Evolutionary conservation across 2,888 invertebrate species (phyloP).

Genomic region (Panzeria rudis): DNA sequence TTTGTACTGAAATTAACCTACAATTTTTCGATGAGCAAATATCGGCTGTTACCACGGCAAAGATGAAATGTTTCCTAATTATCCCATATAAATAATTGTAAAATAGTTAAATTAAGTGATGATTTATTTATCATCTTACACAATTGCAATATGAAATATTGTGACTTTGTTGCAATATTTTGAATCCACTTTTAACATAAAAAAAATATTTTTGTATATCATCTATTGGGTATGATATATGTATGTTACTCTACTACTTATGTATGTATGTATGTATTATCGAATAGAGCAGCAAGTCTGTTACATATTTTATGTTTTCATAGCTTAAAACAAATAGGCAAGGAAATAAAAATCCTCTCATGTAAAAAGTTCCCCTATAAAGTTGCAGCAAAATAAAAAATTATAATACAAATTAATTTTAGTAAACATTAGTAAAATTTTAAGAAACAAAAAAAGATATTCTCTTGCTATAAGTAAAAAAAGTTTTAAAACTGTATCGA

Average conservation of each 20-base stretch:
- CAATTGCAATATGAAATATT: slow-evolving; percentile 39
- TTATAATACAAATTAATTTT: slow-evolving; percentile 57
- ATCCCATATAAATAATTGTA: slow-evolving; percentile 36
- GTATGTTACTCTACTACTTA: not conserved
- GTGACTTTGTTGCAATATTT: slow-evolving; percentile 44
- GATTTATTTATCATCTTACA: slow-evolving; percentile 11
- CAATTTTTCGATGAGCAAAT: slow-evolving; percentile 42
- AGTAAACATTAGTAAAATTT: slow-evolving; percentile 62
- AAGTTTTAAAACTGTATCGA: slow-evolving; percentile 58
- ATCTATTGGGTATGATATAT: slow-evolving; percentile 1
- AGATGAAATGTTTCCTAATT: slow-evolving; percentile 31
- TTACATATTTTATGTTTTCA: slow-evolving; percentile 39
- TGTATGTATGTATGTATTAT: slow-evolving; percentile 42
- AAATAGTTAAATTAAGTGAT: slow-evolving; percentile 52
- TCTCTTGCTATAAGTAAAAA: slow-evolving; percentile 61
- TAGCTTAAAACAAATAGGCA: slow-evolving; percentile 39
- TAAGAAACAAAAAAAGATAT: slow-evolving; percentile 64
- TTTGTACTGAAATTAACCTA: slow-evolving; percentile 19
- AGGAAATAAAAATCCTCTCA: slow-evolving; percentile 13
- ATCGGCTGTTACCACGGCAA: slow-evolving; percentile 63
- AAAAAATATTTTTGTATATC: slow-evolving; percentile 17
- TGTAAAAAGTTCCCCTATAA: slow-evolving; percentile 56
- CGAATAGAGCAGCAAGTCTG: slow-evolving; percentile 62
- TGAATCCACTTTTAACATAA: slow-evolving; percentile 15
- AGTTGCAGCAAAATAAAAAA: slow-evolving; percentile 54